Percentiles rank a stretch among this genome's conserved stretches.
Evolutionary conservation across 2,888 invertebrate genomes (phyloP).

Genomic region (Microchrysa polita): DNA sequence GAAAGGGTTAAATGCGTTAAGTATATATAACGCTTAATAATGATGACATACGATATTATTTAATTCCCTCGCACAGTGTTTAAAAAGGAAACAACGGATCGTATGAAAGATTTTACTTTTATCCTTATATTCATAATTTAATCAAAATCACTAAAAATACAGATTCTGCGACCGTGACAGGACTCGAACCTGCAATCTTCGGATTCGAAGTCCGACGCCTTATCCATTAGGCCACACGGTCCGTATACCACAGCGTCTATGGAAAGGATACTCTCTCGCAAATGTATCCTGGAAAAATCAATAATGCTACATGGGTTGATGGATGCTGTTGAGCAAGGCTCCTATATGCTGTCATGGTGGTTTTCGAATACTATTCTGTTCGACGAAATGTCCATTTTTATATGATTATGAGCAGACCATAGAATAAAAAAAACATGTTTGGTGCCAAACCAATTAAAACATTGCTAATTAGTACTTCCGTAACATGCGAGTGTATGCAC

Average conservation of each 20-base stretch:
- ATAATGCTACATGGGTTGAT: conserved; percentile 32
- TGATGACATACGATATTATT: too few relatives aligned
- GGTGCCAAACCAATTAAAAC: conserved; percentile 36
- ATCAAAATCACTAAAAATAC: conserved; percentile 51
- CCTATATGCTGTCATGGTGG: neutral
- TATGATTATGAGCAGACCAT: neutral
- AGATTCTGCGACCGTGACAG: conserved; percentile 61
- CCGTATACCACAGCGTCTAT: neutral
- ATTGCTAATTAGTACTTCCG: conserved; percentile 44
- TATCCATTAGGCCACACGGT: conserved; percentile 66
- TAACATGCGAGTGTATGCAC: conserved; percentile 16
- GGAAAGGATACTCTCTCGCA: neutral
- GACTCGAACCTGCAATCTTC: conserved; percentile 66
- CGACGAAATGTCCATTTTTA: neutral
- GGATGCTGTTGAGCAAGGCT: conserved; percentile 21
- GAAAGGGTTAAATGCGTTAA: too few relatives aligned
- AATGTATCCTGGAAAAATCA: conserved; percentile 25
- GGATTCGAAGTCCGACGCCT: conserved; percentile 66
- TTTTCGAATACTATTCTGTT: neutral
- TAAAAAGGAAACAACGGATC: too few relatives aligned
- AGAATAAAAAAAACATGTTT: conserved; percentile 5
- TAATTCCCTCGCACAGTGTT: too few relatives aligned
- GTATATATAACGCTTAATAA: too few relatives aligned
- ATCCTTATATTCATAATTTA: too few relatives aligned
- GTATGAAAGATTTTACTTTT: too few relatives aligned